Percentiles rank a stretch among this genome's conserved stretches.
These are phyloP conservation scores for Xanthia icteritia DNA, from an alignment of 2,888 invertebrate species.

Conservation along the genomic window DNA sequence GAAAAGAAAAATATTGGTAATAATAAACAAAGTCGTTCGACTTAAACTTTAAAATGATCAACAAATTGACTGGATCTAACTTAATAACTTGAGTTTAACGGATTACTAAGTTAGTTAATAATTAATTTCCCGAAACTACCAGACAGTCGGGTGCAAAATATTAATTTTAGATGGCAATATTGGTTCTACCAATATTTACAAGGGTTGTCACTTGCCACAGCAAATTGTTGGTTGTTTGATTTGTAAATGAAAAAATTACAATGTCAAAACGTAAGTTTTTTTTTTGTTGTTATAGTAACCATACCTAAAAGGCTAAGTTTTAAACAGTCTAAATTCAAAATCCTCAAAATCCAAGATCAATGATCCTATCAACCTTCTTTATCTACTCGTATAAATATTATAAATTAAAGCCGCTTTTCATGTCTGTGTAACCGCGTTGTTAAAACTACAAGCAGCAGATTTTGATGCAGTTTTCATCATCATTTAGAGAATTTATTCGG, in stretches of 20 bases:
- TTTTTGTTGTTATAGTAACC: not conserved
- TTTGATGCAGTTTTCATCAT: not conserved
- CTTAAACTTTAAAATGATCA: slow-evolving; percentile 36
- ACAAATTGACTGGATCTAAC: slow-evolving; percentile 49
- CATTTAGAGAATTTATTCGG: not conserved
- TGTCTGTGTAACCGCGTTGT: not conserved
- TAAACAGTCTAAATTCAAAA: not conserved
- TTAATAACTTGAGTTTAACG: slow-evolving; percentile 65
- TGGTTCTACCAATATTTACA: slow-evolving; percentile 66
- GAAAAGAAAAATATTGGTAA: slow-evolving; percentile 3
- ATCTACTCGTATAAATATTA: not conserved
- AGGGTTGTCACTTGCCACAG: slow-evolving; percentile 45
- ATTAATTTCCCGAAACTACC: slow-evolving; percentile 71
- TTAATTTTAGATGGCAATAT: slow-evolving; percentile 73
- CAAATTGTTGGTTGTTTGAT: not conserved
- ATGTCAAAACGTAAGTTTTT: not conserved
- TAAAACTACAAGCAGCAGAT: not conserved
- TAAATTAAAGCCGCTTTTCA: not conserved
- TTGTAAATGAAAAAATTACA: not conserved
- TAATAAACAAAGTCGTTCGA: slow-evolving; percentile 13
- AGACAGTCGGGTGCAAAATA: slow-evolving; percentile 71
- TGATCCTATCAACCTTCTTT: not conserved
- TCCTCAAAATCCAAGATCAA: too few species aligned
- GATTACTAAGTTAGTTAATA: slow-evolving; percentile 71
- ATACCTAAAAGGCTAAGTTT: not conserved